phyloP scores from a whole-genome alignment of 2,888 invertebrate genomes.

The Thumatha senex region DNA sequence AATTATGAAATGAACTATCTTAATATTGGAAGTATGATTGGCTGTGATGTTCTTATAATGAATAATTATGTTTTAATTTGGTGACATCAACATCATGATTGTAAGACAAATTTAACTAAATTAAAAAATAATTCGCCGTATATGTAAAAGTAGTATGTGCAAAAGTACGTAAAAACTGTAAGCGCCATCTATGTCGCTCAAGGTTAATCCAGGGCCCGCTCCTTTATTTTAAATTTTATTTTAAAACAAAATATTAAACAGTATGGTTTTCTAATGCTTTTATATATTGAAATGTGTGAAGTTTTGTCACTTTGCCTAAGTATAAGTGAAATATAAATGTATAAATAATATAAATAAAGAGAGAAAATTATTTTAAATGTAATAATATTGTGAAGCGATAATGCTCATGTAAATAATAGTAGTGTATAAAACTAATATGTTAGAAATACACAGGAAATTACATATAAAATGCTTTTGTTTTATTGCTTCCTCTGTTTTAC shows the following conservation, averaged over 20 bases:
- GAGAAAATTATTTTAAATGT: slow-evolving; percentile 79
- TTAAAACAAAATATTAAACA: slow-evolving; percentile 35
- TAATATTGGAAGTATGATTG: slow-evolving; percentile 24
- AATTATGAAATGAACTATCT: no score
- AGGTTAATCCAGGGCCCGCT: slow-evolving; percentile 41
- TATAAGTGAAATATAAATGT: slow-evolving; percentile 64
- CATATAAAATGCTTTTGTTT: slow-evolving; percentile 43
- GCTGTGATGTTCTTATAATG: slow-evolving; percentile 38
- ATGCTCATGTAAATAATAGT: slow-evolving; percentile 82
- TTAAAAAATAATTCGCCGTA: slow-evolving; percentile 4
- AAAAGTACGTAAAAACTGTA: no score
- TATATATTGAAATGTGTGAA: slow-evolving; percentile 46
- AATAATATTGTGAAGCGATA: slow-evolving; percentile 78
- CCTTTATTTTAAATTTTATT: slow-evolving; percentile 37
- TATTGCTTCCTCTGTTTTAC: slow-evolving; percentile 23
- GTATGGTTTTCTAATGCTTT: slow-evolving; percentile 47
- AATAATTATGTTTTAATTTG: slow-evolving; percentile 20
- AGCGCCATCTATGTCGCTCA: slow-evolving; percentile 32
- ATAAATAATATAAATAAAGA: slow-evolving; percentile 77
- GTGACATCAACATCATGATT: slow-evolving; percentile 4
- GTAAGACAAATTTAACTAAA: no score
- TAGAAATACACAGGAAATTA: slow-evolving; percentile 77
- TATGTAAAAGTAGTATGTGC: slow-evolving; percentile 17
- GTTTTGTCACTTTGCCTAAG: slow-evolving; percentile 78
- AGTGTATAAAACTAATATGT: slow-evolving; percentile 80